Evolutionary conservation across 2,797 vertebrate species (phyloP).

Genomic region (Semaprochilodus insignis): DNA sequence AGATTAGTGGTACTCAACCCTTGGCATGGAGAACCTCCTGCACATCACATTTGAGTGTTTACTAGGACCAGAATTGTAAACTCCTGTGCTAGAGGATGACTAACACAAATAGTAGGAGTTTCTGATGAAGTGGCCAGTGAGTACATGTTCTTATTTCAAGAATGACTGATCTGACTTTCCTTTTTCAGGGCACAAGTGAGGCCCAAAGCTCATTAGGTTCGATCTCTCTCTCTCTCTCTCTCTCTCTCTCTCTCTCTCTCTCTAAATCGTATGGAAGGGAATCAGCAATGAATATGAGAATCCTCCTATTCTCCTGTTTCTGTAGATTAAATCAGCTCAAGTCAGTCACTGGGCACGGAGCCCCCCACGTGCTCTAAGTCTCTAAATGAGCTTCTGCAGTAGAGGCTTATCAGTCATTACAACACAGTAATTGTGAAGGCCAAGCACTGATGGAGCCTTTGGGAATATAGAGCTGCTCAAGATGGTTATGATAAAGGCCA

Average conservation of each 20-base stretch:
- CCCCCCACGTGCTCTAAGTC: background rate
- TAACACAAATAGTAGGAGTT: background rate
- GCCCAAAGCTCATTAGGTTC: background rate
- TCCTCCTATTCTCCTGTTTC: constrained; percentile 1
- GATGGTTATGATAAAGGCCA: background rate
- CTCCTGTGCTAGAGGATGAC: too few species aligned
- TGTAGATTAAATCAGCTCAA: constrained; percentile 25
- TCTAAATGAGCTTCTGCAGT: constrained; percentile 5
- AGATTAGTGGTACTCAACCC: too few species aligned
- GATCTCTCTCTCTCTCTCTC: background rate
- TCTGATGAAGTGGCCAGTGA: background rate
- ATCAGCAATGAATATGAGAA: constrained; percentile 1
- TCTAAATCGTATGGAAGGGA: background rate
- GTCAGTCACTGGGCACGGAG: background rate
- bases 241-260: background rate
- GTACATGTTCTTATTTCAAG: background rate
- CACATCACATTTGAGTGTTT: too few species aligned
- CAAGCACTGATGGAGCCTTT: background rate
- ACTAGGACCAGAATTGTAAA: too few species aligned
- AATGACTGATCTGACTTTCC: background rate
- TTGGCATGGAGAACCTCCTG: too few species aligned
- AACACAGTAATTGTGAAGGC: constrained; percentile 21
- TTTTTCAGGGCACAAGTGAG: background rate
- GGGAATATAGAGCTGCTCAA: background rate
- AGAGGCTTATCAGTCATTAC: constrained; percentile 23